A percentile compares a stretch with the other conserved stretches of the same genome.
phyloP scores from a whole-genome alignment of 1,140 invertebrate genomes.

The Chionoecetes opilio region DNA sequence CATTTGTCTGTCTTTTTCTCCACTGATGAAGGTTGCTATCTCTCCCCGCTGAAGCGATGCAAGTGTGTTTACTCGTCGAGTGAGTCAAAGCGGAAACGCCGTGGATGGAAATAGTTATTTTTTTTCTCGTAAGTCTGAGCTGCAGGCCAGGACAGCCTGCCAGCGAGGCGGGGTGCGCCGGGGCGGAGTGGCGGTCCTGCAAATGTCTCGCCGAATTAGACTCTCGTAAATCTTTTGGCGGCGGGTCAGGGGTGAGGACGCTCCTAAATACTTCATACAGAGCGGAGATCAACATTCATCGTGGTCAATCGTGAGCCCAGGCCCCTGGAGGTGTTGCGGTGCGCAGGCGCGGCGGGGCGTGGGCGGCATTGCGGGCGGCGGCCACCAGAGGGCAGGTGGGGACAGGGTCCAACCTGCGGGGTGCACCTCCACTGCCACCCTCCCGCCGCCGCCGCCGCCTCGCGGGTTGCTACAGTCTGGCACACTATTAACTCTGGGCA shows the following conservation, averaged over 20 bases:
- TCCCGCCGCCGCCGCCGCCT: background rate
- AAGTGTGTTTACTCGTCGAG: background rate
- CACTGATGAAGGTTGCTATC: background rate
- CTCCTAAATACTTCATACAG: conserved; percentile 20
- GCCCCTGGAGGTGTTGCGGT: background rate
- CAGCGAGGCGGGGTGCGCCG: background rate
- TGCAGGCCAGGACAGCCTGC: background rate
- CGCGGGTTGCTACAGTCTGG: conserved; percentile 30
- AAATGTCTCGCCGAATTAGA: conserved; percentile 28
- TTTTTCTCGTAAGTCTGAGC: background rate
- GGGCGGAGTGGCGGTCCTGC: conserved; percentile 10
- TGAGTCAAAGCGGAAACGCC: background rate
- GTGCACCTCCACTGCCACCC: background rate
- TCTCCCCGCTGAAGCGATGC: background rate
- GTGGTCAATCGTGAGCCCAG: conserved; percentile 19
- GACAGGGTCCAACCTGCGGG: conserved; percentile 18
- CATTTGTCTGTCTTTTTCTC: background rate
- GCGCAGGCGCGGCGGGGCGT: conserved; percentile 39
- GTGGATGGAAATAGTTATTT: background rate
- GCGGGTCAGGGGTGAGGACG: conserved; percentile 22
- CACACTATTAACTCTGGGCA: background rate
- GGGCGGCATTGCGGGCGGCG: background rate
- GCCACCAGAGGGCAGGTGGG: conserved; percentile 59
- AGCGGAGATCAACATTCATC: conserved; percentile 50
- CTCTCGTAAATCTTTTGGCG: background rate